These are phyloP conservation scores for Pseudococcus longispinus DNA, from an alignment of 2,888 invertebrate genomes.

Conservation along the genomic window DNA sequence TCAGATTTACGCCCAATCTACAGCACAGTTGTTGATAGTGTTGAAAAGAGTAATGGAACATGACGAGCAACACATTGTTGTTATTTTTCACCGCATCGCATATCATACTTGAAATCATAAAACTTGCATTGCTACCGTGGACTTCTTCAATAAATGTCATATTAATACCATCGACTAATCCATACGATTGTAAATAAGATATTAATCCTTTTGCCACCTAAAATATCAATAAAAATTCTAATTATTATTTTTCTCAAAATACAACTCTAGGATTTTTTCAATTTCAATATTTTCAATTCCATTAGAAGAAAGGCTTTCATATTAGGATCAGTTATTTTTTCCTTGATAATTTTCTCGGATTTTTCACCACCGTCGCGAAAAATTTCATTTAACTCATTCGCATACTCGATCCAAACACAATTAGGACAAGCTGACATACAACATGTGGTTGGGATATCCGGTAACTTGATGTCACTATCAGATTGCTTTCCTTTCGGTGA, in stretches of 20 bases:
- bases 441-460: constrained; percentile 81
- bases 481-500: neutral
- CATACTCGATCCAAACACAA: constrained; percentile 92
- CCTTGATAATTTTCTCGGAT: constrained; percentile 74
- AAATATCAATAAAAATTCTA: neutral
- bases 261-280: neutral
- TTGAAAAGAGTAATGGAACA: constrained; percentile 46
- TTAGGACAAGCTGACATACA: constrained; percentile 92
- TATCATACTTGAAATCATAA: constrained; percentile 28
- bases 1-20: constrained; percentile 17
- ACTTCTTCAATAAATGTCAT: constrained; percentile 48
- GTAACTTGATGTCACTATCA: constrained; percentile 62
- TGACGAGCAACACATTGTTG: neutral
- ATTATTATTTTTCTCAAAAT: neutral
- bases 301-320: constrained; percentile 81
- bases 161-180: constrained; percentile 8
- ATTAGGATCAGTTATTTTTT: constrained; percentile 79
- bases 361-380: constrained; percentile 73
- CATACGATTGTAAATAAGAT: constrained; percentile 17
- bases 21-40: constrained; percentile 47
- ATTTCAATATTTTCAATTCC: constrained; percentile 68
- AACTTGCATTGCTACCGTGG: constrained; percentile 45
- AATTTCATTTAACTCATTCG: constrained; percentile 74
- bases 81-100: neutral
- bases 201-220: constrained; percentile 25